Conservation (phyloP, 2,797 vertebrate species). For the Ambastaia sidthimunki region DNA sequence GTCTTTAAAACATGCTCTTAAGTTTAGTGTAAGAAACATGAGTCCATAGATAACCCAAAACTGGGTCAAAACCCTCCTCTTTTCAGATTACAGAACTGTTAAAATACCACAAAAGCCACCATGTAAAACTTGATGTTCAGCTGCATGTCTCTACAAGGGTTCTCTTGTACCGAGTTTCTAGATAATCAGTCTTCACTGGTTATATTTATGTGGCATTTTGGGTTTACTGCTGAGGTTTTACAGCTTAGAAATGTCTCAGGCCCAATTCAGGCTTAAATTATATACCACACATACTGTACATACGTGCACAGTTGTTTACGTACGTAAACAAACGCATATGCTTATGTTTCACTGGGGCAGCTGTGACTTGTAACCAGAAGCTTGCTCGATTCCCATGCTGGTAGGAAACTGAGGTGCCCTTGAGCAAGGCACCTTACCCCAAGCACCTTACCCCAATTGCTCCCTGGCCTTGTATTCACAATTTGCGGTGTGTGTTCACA, state of each 20-base stretch:
- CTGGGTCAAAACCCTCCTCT: conserved; percentile 17
- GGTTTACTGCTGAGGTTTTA: conserved; percentile 51
- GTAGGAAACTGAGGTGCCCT: too few relatives aligned
- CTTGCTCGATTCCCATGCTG: too few relatives aligned
- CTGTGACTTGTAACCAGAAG: too few relatives aligned
- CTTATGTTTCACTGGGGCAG: not conserved
- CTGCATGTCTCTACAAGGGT: not conserved
- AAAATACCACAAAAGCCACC: conserved; percentile 46
- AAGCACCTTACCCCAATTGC: too few relatives aligned
- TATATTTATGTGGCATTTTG: conserved; percentile 47
- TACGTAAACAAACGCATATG: conserved; percentile 15
- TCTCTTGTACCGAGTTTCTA: conserved; percentile 21
- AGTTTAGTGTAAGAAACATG: conserved; percentile 25
- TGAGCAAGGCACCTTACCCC: too few relatives aligned
- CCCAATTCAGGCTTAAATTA: conserved; percentile 64
- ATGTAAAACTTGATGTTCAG: conserved; percentile 10
- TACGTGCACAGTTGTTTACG: conserved; percentile 15
- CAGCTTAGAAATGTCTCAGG: conserved; percentile 44
- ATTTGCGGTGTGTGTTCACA: too few relatives aligned
- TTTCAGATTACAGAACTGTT: conserved; percentile 46
- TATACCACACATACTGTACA: conserved; percentile 44
- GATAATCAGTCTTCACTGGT: conserved; percentile 36
- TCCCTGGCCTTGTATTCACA: too few relatives aligned
- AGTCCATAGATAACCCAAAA: conserved; percentile 40
- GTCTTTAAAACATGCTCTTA: conserved; percentile 13